phyloP scores from a whole-genome alignment of 2,888 invertebrate species.

The Trileptium ribeirensis region DNA sequence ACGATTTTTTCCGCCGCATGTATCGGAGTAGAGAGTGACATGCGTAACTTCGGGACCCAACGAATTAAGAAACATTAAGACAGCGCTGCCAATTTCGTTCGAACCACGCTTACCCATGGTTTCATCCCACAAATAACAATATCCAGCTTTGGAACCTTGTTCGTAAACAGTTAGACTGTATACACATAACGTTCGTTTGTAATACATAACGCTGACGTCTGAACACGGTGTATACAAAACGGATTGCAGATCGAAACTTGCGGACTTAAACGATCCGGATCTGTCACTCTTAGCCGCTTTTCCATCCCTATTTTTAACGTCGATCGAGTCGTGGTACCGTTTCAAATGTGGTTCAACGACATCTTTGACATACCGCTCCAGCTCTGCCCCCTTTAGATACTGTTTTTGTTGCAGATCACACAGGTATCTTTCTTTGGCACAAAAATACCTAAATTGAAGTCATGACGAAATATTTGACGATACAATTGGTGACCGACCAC shows the following conservation, averaged over 20 bases:
- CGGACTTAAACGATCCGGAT: neutral
- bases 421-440: conserved; percentile 18
- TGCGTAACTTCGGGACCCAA: neutral
- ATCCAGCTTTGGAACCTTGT: neutral
- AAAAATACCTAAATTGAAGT: conserved; percentile 18
- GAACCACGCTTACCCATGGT: neutral
- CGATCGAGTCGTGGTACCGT: neutral
- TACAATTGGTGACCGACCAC: conserved; percentile 15
- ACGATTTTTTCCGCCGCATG: too few relatives aligned
- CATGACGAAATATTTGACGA: neutral
- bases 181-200: conserved; percentile 13
- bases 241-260: conserved; percentile 15
- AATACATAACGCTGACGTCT: conserved; percentile 14
- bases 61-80: neutral
- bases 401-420: conserved; percentile 2
- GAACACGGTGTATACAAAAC: conserved; percentile 6
- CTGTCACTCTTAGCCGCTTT: neutral
- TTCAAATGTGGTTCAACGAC: neutral
- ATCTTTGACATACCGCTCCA: neutral
- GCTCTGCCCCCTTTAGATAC: neutral
- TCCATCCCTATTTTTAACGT: neutral
- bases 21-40: conserved; percentile 2
- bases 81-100: conserved; percentile 8
- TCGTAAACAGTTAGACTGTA: conserved; percentile 13
- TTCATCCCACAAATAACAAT: conserved; percentile 18